Conservation (phyloP, 2,113 vertebrate genomes). For the Calidris pugnax region DNA sequence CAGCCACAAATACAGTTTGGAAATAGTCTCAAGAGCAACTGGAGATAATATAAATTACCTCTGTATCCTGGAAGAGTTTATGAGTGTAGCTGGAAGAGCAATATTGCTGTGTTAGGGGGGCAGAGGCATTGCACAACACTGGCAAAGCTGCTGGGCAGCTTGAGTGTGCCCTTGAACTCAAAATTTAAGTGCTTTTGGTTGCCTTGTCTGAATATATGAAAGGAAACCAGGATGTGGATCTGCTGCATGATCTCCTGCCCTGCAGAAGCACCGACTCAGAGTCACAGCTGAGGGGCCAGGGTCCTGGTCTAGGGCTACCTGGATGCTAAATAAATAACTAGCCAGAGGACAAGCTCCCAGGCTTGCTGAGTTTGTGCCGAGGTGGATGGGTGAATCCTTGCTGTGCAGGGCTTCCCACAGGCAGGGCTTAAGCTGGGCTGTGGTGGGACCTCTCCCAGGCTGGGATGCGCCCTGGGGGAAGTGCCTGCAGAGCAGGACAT, state of each 20-base stretch:
- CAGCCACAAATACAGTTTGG: not conserved
- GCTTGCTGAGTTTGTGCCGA: not conserved
- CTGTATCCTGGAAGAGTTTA: not conserved
- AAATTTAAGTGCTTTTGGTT: not conserved
- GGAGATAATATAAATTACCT: not conserved
- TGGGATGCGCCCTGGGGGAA: accelerated
- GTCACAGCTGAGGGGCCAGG: not conserved
- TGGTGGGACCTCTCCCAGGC: accelerated
- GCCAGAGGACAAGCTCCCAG: not conserved
- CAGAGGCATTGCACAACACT: not conserved
- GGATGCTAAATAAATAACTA: not conserved
- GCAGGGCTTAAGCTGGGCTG: not conserved
- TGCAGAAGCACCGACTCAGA: not conserved
- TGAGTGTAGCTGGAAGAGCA: not conserved
- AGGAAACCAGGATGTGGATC: not conserved
- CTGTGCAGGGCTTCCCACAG: not conserved
- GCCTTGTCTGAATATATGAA: not conserved
- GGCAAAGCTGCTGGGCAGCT: not conserved
- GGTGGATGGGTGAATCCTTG: not conserved
- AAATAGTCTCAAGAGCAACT: not conserved
- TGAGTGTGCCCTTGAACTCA: not conserved
- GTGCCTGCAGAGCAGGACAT: not conserved
- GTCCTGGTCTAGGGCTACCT: not conserved
- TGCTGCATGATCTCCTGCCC: not conserved
- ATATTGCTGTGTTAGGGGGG: not conserved